Percentiles rank a stretch among this genome's conserved stretches.
phyloP scores from a whole-genome alignment of 2,888 invertebrate species.

The Diaprepes abbreviatus region DNA sequence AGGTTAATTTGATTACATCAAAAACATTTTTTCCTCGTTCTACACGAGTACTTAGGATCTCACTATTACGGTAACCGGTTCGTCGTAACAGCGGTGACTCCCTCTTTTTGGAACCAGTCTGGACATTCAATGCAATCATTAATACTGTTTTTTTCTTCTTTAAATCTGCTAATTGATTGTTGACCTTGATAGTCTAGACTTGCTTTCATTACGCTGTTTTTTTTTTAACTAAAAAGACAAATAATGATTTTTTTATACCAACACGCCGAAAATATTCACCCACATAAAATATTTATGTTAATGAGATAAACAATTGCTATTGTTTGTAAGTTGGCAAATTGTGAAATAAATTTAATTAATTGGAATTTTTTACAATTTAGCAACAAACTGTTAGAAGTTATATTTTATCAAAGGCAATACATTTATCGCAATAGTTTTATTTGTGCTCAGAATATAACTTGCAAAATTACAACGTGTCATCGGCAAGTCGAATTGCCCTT shows the following conservation, averaged over 20 bases:
- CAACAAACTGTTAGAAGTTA: too few relatives aligned
- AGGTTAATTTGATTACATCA: too few relatives aligned
- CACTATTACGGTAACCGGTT: constrained; percentile 22
- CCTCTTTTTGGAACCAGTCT: constrained; percentile 39
- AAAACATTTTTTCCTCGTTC: too few relatives aligned
- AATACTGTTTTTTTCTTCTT: constrained; percentile 41
- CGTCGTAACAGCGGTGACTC: constrained; percentile 13
- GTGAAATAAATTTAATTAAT: background rate
- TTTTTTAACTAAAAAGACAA: constrained; percentile 37
- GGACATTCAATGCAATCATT: constrained; percentile 46
- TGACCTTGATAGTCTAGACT: constrained; percentile 50
- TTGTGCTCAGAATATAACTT: too few relatives aligned
- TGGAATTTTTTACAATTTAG: background rate
- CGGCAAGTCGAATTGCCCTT: too few relatives aligned
- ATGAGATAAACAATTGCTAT: constrained; percentile 23
- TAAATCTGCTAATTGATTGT: constrained; percentile 49
- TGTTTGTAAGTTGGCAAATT: constrained; percentile 8
- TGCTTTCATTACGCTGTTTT: constrained; percentile 41
- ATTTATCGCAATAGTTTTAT: too few relatives aligned
- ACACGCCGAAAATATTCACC: constrained; percentile 27
- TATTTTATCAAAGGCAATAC: too few relatives aligned
- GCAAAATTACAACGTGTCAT: too few relatives aligned
- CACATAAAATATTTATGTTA: constrained; percentile 33
- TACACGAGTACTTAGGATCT: too few relatives aligned
- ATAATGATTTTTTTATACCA: constrained; percentile 20